Percentiles rank a stretch among this genome's conserved stretches.
Evolutionary conservation across 2,797 vertebrate genomes (phyloP).

Genomic region (Phoxinus dragarum): DNA sequence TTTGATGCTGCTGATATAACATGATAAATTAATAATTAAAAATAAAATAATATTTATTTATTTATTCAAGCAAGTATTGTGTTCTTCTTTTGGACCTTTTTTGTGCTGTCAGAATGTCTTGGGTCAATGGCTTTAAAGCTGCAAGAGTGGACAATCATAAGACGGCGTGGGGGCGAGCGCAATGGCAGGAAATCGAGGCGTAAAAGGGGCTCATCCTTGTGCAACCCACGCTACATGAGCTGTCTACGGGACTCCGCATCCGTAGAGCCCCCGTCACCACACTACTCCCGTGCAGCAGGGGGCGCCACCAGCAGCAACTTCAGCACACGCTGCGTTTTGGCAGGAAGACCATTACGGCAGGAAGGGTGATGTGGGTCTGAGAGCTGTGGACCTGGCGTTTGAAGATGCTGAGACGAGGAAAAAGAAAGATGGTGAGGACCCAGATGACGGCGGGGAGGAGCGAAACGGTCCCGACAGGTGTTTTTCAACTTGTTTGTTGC

Average conservation of each 20-base stretch:
- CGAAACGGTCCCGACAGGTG: constrained; percentile 61
- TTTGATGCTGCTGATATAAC: background rate
- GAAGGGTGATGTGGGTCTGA: constrained; percentile 84
- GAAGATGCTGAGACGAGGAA: constrained; percentile 85
- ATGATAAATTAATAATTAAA: background rate
- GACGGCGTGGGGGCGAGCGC: constrained; percentile 95
- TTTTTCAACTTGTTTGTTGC: constrained; percentile 79
- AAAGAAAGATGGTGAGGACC: constrained; percentile 63
- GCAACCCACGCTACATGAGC: constrained; percentile 92
- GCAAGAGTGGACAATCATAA: constrained; percentile 92
- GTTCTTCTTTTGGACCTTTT: background rate
- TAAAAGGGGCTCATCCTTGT: constrained; percentile 83
- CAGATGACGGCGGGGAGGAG: constrained; percentile 68
- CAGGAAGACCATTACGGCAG: constrained; percentile 93
- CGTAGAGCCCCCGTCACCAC: constrained; percentile 72
- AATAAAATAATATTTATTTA: background rate
- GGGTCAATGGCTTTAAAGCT: constrained; percentile 92
- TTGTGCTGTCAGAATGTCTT: constrained; percentile 87
- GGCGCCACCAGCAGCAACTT: constrained; percentile 75
- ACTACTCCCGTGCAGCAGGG: constrained; percentile 72
- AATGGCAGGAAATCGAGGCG: constrained; percentile 89
- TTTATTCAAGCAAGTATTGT: background rate
- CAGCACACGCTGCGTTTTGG: constrained; percentile 86
- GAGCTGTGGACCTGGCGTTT: constrained; percentile 84
- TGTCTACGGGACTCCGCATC: constrained; percentile 90